These are phyloP conservation scores for Cheumatopsyche charites DNA, from an alignment of 1,140 invertebrate species.

Conservation along the genomic window DNA sequence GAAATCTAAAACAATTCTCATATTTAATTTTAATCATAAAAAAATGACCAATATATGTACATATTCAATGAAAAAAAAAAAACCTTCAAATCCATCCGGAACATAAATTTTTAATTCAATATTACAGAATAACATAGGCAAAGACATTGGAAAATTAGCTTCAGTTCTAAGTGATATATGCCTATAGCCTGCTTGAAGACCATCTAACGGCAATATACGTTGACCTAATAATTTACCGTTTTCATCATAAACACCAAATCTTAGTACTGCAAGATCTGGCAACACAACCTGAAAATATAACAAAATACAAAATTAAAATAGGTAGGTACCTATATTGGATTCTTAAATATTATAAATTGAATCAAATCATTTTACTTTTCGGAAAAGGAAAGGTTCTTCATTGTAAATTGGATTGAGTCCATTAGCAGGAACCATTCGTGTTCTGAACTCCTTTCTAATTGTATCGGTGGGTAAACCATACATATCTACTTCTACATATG, in stretches of 20 bases:
- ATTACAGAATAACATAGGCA: slow-evolving; percentile 98
- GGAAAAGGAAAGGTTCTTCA: slow-evolving; percentile 96
- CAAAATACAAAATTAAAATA: slow-evolving; percentile 16
- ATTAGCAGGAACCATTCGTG: slow-evolving; percentile 93
- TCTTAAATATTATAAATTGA: no score
- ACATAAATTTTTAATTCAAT: slow-evolving; percentile 99
- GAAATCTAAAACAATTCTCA: slow-evolving; percentile 73
- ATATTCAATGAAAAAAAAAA: slow-evolving; percentile 33
- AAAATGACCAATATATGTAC: background rate
- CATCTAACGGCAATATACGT: slow-evolving; percentile 95
- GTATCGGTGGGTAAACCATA: slow-evolving; percentile 99
- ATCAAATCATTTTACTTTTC: slow-evolving; percentile 90
- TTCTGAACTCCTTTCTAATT: slow-evolving; percentile 97
- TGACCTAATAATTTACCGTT: slow-evolving; percentile 97
- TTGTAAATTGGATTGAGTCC: slow-evolving; percentile 98
- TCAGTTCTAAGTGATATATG: slow-evolving; percentile 98
- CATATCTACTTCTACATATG: slow-evolving; percentile 99
- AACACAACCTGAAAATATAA: slow-evolving; percentile 78
- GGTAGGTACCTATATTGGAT: no score
- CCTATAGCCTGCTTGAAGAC: slow-evolving; percentile 95
- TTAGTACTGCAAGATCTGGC: slow-evolving; percentile 95
- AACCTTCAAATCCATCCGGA: slow-evolving; percentile 97
- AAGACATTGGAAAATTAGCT: slow-evolving; percentile 98
- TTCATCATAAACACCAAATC: slow-evolving; percentile 99
- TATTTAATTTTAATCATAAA: background rate